Base-by-base conservation (phyloP, 2,113 vertebrate genomes). In the Dasyornis broadbenti region DNA sequence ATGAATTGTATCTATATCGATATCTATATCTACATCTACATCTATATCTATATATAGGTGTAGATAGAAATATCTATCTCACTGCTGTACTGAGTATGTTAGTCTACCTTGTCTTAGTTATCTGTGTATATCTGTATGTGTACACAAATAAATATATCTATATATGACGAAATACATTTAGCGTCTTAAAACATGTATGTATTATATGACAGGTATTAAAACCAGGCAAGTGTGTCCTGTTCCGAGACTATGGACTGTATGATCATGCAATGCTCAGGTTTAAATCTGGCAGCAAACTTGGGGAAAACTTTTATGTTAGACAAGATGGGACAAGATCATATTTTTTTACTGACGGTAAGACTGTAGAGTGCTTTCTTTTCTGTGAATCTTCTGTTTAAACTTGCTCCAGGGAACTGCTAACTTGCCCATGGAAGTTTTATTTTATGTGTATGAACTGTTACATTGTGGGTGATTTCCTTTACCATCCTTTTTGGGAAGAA, bases 211-310 rank as follows among this genome's bases (percentile, higher is more conserved):
- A 99, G 99, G 98, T 99, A 2, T 92, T 99, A 92, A 99, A 99
- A 91, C 98, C 99, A 64, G 99, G 99, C 52, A 99, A 98, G 76
- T 94, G 97, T 27, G 95, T 99, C 63, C 95, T 99, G 60, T 99
- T 99, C 96, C 98, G 99, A 60, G 99, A 99, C 97, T 99, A 99
- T 31, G 99, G 99, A 21, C 97, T 99, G 2, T 86, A 99, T 49
- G 99, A 99, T 82, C 99, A 99, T 49, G 98, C 99, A 73, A 99
- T 99, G 99, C 98, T 99, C 37, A 97, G 99, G 45, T 99, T 99
- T 98, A 99, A 99, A 96, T 95, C 98, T 0, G 96, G 98, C 77
- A 99, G 97, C 97, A 99, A 99, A 91, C 98, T 99, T 88, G 99
- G 98, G 88, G 98, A 99, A 82, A 99, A 99, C 92, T 99, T 99